Conservation (phyloP, 2,797 vertebrate species). For the Coilia nasus region DNA sequence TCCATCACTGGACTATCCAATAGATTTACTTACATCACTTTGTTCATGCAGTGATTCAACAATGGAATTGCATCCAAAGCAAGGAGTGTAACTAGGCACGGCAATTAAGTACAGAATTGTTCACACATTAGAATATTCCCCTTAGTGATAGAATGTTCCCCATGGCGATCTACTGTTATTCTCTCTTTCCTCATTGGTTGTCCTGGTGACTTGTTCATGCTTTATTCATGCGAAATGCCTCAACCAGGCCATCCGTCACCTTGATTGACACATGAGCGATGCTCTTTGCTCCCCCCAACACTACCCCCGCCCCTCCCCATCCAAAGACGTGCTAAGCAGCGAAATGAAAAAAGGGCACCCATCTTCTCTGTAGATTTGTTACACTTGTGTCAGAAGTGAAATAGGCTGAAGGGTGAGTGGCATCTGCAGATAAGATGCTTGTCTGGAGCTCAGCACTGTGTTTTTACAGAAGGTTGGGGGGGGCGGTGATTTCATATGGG, state of each 20-base stretch:
- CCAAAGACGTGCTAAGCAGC: not conserved
- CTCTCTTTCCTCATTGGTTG: not conserved
- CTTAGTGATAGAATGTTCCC: not conserved
- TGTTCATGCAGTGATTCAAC: not conserved
- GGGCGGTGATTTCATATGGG: not conserved
- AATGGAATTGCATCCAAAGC: not conserved
- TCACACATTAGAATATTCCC: not conserved
- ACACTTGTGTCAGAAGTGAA: not conserved
- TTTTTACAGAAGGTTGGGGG: not conserved
- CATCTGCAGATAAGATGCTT: slow-evolving; percentile 30
- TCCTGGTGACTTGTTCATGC: not conserved
- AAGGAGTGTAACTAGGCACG: not conserved
- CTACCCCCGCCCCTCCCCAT: not conserved
- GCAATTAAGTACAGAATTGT: not conserved
- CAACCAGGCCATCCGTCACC: slow-evolving; percentile 11
- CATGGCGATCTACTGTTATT: not conserved
- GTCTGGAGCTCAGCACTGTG: not conserved
- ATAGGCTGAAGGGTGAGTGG: slow-evolving; percentile 18
- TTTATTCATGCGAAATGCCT: not conserved
- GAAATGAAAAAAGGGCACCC: not conserved
- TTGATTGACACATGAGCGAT: slow-evolving; percentile 20
- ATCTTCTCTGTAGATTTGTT: not conserved
- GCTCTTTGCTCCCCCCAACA: not conserved
- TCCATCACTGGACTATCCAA: not conserved
- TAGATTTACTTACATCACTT: not conserved